A percentile compares a stretch with the other conserved stretches of the same genome.
Evolutionary conservation across 2,113 vertebrate genomes (phyloP).

Genomic region (Baryphthengus martii): DNA sequence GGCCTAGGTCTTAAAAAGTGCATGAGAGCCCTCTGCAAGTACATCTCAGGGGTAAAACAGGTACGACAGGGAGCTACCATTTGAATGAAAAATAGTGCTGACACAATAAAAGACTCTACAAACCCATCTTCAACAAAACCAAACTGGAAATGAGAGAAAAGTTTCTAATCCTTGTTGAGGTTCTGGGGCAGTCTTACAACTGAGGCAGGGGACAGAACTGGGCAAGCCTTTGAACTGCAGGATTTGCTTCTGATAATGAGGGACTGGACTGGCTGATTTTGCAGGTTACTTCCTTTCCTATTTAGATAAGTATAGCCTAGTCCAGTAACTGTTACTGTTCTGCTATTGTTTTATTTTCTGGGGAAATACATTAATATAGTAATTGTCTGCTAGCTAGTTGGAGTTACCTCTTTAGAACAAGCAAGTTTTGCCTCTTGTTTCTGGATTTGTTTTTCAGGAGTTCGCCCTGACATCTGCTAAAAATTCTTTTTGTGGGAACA

Average conservation of each 20-base stretch:
- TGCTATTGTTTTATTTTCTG: background rate
- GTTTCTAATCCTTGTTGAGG: background rate
- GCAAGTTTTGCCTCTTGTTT: background rate
- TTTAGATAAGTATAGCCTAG: background rate
- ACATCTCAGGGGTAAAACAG: background rate
- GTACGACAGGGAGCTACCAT: background rate
- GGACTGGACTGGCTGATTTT: background rate
- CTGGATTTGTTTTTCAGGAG: background rate
- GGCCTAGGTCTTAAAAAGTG: background rate
- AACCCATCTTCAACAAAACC: background rate
- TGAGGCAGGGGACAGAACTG: background rate
- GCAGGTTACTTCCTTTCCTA: background rate
- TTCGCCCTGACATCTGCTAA: background rate
- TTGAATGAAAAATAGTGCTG: background rate
- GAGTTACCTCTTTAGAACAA: background rate
- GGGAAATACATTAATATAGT: background rate
- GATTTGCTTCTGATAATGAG: background rate
- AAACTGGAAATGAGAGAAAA: background rate
- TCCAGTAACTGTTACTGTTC: background rate
- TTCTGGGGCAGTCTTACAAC: background rate
- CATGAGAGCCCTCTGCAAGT: background rate
- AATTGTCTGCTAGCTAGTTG: background rate
- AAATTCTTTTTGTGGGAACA: background rate
- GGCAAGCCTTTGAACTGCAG: background rate
- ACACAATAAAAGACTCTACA: background rate